Conservation (phyloP, 2,888 invertebrate species). For the Megamerina dolium region DNA sequence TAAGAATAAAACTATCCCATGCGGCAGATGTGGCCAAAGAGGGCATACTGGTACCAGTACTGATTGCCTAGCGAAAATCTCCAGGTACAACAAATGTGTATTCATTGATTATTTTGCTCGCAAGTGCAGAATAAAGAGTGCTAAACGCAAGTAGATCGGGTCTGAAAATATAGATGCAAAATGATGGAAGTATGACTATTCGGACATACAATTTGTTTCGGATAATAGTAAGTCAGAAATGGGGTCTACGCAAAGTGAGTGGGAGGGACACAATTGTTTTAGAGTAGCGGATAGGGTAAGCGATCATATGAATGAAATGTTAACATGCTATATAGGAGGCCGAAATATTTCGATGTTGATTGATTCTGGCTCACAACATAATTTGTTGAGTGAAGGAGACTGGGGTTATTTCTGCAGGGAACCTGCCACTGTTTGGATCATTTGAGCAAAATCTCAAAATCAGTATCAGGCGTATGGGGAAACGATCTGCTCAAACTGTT, state of each 20-base stretch:
- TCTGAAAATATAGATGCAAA: slow-evolving; percentile 6
- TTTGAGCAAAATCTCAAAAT: slow-evolving; percentile 12
- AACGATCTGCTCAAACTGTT: slow-evolving; percentile 10
- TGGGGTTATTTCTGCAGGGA: slow-evolving; percentile 1
- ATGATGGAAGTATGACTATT: slow-evolving; percentile 5
- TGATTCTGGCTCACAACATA: slow-evolving; percentile 6
- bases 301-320: slow-evolving; percentile 10
- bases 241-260: slow-evolving; percentile 9
- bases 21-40: slow-evolving; percentile 10
- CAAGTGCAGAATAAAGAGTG: slow-evolving; percentile 15
- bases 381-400: slow-evolving; percentile 5
- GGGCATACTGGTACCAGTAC: slow-evolving; percentile 2
- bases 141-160: slow-evolving; percentile 6
- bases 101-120: slow-evolving; percentile 14
- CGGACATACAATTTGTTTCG: slow-evolving; percentile 11
- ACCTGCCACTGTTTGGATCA: slow-evolving; percentile 14
- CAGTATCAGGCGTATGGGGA: slow-evolving; percentile 16
- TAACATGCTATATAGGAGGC: slow-evolving; percentile 8
- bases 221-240: slow-evolving; percentile 1
- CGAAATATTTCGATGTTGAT: slow-evolving; percentile 8
- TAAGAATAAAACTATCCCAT: slow-evolving; percentile 5
- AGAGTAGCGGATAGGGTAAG: slow-evolving; percentile 8
- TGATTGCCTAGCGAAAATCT: slow-evolving; percentile 7
- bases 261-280: slow-evolving; percentile 16
- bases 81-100: slow-evolving; percentile 16